Base-by-base conservation (phyloP, 2,113 vertebrate genomes). In the Pogonocichla stellata region DNA sequence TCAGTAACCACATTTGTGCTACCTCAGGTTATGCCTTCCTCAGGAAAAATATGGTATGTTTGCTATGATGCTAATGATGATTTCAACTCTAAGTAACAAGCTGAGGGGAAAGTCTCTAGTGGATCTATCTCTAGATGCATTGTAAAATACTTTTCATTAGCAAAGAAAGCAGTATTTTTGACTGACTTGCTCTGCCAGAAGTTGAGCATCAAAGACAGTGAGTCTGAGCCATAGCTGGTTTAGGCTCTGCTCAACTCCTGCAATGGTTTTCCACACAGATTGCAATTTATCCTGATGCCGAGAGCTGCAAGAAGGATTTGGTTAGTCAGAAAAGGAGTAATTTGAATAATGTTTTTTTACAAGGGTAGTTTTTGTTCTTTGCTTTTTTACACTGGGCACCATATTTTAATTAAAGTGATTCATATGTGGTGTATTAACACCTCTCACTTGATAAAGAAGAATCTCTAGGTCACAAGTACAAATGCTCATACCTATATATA, bases 131-230 rank as follows among this genome's bases (percentile, higher is more conserved):
- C 69, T 29, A 67, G 19, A 74, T 17, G 15, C 9, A 15, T 4
- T 74, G 31, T 22, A 47, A 92, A 78, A 31, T 64, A 61, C 38
- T 91, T 87, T 89, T 78, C n/a, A 71, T 38, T 51, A 66, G 19
- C 38, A 70, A 45, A 57, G 3, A 70, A 80, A 81, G 29, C 25
- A 74, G 31, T 17, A 43, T 20, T 88, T 92, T 86, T 92, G 5
- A 86, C 61, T 15, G 16, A 36, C 10, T 57, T 29, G 9, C 57
- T 88, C 43, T 64, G 40, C 26, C 56, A 84, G 38, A 57, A 89
- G 43, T 14, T 47, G 24, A 28, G 34, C 38, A 70, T n/a, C 42
- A 60, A 51, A 88, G 24, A 57, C 14, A 34, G 13, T 9, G 33
- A 62, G 8, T 58, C 16, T 67, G 34, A 71, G 51, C 23, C 40